A percentile compares a stretch with the other conserved stretches of the same genome.
Conservation (phyloP, 2,888 invertebrate genomes). For the Zeuzera pyrina region DNA sequence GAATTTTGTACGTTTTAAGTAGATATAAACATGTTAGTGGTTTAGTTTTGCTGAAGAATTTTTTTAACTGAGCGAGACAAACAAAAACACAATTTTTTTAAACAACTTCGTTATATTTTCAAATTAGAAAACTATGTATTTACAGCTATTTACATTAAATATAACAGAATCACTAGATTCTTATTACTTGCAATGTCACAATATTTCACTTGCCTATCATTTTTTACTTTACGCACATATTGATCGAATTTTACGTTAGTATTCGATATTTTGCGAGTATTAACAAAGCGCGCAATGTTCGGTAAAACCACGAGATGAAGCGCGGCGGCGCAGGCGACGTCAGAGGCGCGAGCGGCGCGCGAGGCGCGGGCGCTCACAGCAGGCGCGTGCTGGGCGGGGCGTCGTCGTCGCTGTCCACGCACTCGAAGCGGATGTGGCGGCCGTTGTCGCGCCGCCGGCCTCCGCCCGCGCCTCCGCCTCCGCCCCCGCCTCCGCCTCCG, state of each 20-base stretch:
- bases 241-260: conserved; percentile 7
- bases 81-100: too few relatives aligned
- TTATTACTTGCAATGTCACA: too few relatives aligned
- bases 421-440: conserved; percentile 59
- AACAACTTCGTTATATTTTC: too few relatives aligned
- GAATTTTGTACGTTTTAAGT: too few relatives aligned
- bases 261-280: conserved; percentile 6
- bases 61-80: too few relatives aligned
- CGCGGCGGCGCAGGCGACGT: conserved; percentile 3
- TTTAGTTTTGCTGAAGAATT: too few relatives aligned
- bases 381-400: conserved; percentile 46
- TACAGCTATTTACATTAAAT: too few relatives aligned
- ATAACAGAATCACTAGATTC: too few relatives aligned
- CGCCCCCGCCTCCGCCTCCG: conserved; percentile 10
- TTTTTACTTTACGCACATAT: too few relatives aligned
- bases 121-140: too few relatives aligned
- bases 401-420: conserved; percentile 58
- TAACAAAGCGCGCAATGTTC: conserved; percentile 6
- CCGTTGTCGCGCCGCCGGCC: conserved; percentile 13
- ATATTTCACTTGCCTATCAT: too few relatives aligned
- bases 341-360: conserved; percentile 9
- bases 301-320: conserved; percentile 3
- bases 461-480: conserved; percentile 6
- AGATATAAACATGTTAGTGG: too few relatives aligned
- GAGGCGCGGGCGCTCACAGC: conserved; percentile 24